A percentile compares a stretch with the other conserved stretches of the same genome.
These are phyloP conservation scores for Ariolimax columbianus DNA, from an alignment of 2,888 invertebrate genomes.

Conservation along the genomic window DNA sequence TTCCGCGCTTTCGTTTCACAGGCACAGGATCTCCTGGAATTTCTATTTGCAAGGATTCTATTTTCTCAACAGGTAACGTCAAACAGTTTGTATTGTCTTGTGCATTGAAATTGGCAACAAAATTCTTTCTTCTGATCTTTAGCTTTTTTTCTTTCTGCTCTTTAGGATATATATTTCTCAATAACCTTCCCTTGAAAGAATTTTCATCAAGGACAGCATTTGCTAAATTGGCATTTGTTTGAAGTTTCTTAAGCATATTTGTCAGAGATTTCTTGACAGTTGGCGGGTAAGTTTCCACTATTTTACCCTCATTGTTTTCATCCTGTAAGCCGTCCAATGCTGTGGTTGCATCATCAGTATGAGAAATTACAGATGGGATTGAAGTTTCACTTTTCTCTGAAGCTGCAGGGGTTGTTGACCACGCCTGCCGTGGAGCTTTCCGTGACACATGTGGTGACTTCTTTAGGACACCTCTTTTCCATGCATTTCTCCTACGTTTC, in stretches of 20 bases:
- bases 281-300: neutral
- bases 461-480: constrained; percentile 43
- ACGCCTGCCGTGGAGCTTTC: neutral
- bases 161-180: constrained; percentile 3
- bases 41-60: constrained; percentile 4
- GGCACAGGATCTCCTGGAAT: constrained; percentile 17
- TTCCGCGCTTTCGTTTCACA: constrained; percentile 11
- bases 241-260: constrained; percentile 40
- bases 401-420: too few relatives aligned
- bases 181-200: constrained; percentile 13
- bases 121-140: neutral
- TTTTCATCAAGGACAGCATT: constrained; percentile 14
- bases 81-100: neutral
- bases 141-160: neutral
- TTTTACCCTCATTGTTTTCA: neutral
- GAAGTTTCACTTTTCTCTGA: neutral
- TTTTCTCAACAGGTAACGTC: neutral
- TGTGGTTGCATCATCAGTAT: neutral
- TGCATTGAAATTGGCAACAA: neutral
- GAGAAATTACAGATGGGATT: neutral
- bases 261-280: constrained; percentile 10
- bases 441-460: constrained; percentile 13
- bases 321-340: neutral
- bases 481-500: constrained; percentile 41
- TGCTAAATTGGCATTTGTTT: constrained; percentile 48